phyloP scores from a whole-genome alignment of 2,888 invertebrate species.

The Drosophila barbarae region DNA sequence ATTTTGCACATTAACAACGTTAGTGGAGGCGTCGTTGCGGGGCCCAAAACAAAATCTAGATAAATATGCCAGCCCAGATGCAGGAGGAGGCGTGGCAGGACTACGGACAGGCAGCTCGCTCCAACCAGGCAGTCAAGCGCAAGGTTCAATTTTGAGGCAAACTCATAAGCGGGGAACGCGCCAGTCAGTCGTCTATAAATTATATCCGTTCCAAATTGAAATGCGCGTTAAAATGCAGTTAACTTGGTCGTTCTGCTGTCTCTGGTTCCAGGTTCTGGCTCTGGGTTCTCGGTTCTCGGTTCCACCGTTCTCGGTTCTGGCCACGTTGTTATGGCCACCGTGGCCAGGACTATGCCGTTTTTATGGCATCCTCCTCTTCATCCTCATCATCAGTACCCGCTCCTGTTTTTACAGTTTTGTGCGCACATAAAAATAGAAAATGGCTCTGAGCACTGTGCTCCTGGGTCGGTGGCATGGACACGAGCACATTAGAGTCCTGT shows the following conservation, averaged over 20 bases:
- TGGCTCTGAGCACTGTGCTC: conserved; percentile 60
- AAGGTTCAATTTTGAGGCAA: conserved; percentile 68
- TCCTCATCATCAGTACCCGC: conserved; percentile 36
- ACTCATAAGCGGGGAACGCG: conserved; percentile 58
- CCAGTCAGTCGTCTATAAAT: conserved; percentile 79
- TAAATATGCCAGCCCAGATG: conserved; percentile 64
- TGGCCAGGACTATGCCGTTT: conserved; percentile 66
- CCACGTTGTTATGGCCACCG: conserved; percentile 69
- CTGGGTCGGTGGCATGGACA: conserved; percentile 42
- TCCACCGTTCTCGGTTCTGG: conserved; percentile 34
- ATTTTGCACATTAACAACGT: conserved; percentile 69
- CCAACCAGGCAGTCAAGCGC: conserved; percentile 58
- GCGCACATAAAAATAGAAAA: conserved; percentile 73
- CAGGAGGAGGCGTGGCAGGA: conserved; percentile 7
- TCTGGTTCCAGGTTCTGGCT: conserved; percentile 38
- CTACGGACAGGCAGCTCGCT: neutral
- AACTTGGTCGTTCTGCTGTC: conserved; percentile 71
- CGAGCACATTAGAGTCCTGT: conserved; percentile 63
- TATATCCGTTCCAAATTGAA: conserved; percentile 79
- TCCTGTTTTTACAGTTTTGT: conserved; percentile 68
- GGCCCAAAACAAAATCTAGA: conserved; percentile 70
- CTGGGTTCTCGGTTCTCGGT: neutral
- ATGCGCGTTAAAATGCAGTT: conserved; percentile 79
- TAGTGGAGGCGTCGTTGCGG: conserved; percentile 23
- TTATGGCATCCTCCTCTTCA: conserved; percentile 63